Conservation (phyloP, 1,140 invertebrate genomes). For the Nymphalis io region DNA sequence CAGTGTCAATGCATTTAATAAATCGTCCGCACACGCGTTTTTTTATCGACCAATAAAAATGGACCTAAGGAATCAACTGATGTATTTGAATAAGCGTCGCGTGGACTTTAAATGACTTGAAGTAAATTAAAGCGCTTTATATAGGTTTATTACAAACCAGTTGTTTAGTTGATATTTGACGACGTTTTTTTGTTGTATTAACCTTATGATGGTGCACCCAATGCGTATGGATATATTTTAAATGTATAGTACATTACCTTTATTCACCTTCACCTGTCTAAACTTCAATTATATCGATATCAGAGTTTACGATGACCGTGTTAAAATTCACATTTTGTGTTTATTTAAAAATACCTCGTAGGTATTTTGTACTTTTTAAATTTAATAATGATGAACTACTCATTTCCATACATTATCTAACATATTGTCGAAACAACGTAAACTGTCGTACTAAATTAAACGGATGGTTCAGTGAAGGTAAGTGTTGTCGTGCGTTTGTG, state of each 20-base stretch:
- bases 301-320: too few species aligned
- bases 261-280: too few species aligned
- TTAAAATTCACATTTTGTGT: not conserved
- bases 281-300: too few species aligned
- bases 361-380: not conserved
- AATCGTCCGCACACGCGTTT: too few species aligned
- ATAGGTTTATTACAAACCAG: not conserved
- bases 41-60: too few species aligned
- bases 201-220: not conserved
- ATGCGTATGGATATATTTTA: not conserved
- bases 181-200: not conserved
- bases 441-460: not conserved
- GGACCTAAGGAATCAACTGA: not conserved
- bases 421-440: not conserved
- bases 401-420: not conserved
- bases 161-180: slow-evolving; percentile 1
- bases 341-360: not conserved
- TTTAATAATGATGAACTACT: not conserved
- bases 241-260: too few species aligned
- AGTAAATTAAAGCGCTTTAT: not conserved
- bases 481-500: not conserved
- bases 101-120: not conserved
- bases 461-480: not conserved
- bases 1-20: too few species aligned
- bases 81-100: not conserved